Evolutionary conservation across 1,140 invertebrate genomes (phyloP), one percentile per base, ranked within the genome.

Genomic region (Parapsyche elsis): DNA sequence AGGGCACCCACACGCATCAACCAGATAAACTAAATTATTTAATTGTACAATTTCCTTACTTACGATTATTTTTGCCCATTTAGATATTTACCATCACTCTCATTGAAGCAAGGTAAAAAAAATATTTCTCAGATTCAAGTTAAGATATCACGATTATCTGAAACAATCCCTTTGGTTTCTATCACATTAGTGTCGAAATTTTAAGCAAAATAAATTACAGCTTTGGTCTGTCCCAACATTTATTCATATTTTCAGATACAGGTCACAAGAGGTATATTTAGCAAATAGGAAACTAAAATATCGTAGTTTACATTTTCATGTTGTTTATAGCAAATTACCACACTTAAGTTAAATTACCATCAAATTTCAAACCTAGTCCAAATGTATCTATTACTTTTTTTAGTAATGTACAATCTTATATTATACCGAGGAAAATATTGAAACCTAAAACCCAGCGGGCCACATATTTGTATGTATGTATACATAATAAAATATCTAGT

Each of bases 401-500:
- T 49, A 49, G 9, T 26, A 67, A 67, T 64, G 49, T 77, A 77
- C 57, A 64, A 74, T 71, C 70, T 71, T 70, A 71, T 26, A 57
- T 38, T 64, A 64, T 30, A 77, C 30, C 10, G 26, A 49, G 49
- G 44, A 44, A 64, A 77, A 21, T 46, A 53, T 45, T 23, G 74
- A 59, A 59, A 76, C n/a, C 74, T 61, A 59, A 76, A 76, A 57
- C 46, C 74, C 74, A 57, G 30, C 24, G 74, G 49, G 24, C 45
- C 24, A 76, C 74, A 76, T 71, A 38, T 38, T 38, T 38, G 30
- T 38, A 38, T 38, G n/a, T 16, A 10, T 44, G 16, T 23, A 73
- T 64, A 77, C 64, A 38, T 77, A 77, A 76, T 19, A 77, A 64
- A 77, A 64, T 77, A 67, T 76, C 71, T 80, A 80, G 71, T 80